Base-by-base conservation (phyloP, 2,888 invertebrate species). In the Galerucella nymphaeae region DNA sequence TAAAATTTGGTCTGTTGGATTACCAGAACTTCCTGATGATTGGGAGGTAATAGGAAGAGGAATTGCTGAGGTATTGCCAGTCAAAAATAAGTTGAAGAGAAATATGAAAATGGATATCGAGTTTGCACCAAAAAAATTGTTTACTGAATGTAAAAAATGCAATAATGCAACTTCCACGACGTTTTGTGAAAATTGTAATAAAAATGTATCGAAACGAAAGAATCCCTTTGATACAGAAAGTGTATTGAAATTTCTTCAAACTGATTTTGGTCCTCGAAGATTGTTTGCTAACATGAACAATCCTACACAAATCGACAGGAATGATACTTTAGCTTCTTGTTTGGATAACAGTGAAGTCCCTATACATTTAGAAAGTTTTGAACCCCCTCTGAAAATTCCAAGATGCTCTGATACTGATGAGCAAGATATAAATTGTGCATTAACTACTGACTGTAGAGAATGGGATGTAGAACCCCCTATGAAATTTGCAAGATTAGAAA, bases 1-100 rank as follows among this genome's bases (percentile, higher is more conserved):
- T 84, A 92, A 92, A 85, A 88, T 95, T 66, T 95, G 95, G 95
- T 88, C 92, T 62, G 86, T 94, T 53, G 92, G 92, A 0, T 85
- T 85, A 1, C 89, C 89, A 71, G 81, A 85, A 63, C 83, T 87
- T 6, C 83, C 85, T 4, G 83, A 84, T 23, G 83, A 84, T 77
- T 83, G 81, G 81, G 79, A 82, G 68, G 64, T 80, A 8, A 76
- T 76, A 23, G 82, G 81, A 23, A 75, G 79, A 55, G 84, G 84
- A 4, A 11, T 57, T 23, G 78, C 74, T 14, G 82, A 86, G 71
- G 75, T 82, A 45, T 57, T 84, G 18, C 81, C 82, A 10, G 61
- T 76, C 9, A 73, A 76, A 41, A 75, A 78, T 53, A 58, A 38
- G 48, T 45, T 61, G 45, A 68, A 69, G 10, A 42, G 64, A 23